Percentiles rank a stretch among this genome's conserved stretches.
Conservation (phyloP, 2,888 invertebrate genomes). For the Nineta flava region DNA sequence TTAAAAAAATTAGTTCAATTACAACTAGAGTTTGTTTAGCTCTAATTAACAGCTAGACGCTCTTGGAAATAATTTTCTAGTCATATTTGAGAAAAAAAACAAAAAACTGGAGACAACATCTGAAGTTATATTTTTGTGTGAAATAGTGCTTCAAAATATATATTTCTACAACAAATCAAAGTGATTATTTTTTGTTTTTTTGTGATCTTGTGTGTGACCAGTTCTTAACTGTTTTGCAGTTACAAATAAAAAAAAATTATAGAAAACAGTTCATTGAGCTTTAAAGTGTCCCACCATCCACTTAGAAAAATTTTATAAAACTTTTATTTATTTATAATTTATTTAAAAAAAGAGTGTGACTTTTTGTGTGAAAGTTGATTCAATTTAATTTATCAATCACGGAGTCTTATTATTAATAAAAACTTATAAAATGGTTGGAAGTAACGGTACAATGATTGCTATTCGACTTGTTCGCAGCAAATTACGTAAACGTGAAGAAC, state of each 20-base stretch:
- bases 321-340: neutral
- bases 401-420: neutral
- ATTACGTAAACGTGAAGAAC: conserved; percentile 72
- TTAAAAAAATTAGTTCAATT: too few species aligned
- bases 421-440: conserved; percentile 56
- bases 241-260: neutral
- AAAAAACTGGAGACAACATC: neutral
- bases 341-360: neutral
- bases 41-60: neutral
- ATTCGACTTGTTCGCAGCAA: conserved; percentile 85
- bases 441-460: conserved; percentile 73
- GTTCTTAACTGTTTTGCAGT: neutral
- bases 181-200: neutral
- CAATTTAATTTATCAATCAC: neutral
- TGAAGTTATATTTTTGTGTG: neutral
- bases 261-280: conserved; percentile 1
- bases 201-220: neutral
- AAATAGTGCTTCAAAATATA: neutral
- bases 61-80: neutral
- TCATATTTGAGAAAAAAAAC: neutral
- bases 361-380: neutral
- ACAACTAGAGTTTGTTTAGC: neutral
- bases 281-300: neutral
- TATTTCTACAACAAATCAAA: neutral
- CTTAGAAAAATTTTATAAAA: too few species aligned